Percentiles rank a stretch among this genome's conserved stretches.
These are phyloP conservation scores for Pachliopta kotzebuea DNA, from an alignment of 2,888 invertebrate species.

Conservation along the genomic window DNA sequence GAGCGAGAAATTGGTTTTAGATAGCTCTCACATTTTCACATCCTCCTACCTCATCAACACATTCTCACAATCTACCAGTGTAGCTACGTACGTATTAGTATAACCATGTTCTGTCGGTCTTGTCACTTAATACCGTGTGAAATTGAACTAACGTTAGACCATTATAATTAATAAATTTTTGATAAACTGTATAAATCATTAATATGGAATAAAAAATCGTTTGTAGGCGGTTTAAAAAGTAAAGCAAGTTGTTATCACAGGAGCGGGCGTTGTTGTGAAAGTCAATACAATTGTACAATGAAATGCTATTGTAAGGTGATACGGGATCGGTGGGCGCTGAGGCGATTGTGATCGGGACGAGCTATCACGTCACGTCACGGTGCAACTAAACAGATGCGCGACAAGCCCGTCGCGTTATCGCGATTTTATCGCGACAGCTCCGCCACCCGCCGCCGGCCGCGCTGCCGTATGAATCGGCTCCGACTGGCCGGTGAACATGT, in stretches of 20 bases:
- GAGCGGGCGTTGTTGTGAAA: neutral
- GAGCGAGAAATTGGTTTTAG: too few relatives aligned
- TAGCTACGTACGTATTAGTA: too few relatives aligned
- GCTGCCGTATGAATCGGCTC: neutral
- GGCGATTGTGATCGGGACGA: slow-evolving; percentile 28
- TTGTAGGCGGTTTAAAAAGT: neutral
- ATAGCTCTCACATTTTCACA: too few relatives aligned
- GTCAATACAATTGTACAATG: slow-evolving; percentile 4
- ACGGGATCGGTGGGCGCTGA: slow-evolving; percentile 8
- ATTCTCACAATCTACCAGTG: too few relatives aligned
- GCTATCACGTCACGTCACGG: slow-evolving; percentile 25
- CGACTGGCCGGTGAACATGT: slow-evolving; percentile 2
- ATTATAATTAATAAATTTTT: neutral
- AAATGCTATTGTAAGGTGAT: slow-evolving; percentile 2
- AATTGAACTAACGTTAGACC: too few relatives aligned
- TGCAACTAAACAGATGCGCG: slow-evolving; percentile 37
- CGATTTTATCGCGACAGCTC: slow-evolving; percentile 31
- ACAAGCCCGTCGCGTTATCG: slow-evolving; percentile 37
- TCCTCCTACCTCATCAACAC: too few relatives aligned
- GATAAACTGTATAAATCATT: neutral
- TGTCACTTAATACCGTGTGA: too few relatives aligned
- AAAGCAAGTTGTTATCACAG: neutral
- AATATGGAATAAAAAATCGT: neutral
- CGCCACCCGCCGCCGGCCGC: slow-evolving; percentile 33
- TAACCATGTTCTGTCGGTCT: too few relatives aligned